phyloP scores from a whole-genome alignment of 2,888 invertebrate species.

The Danaus chrysippus region DNA sequence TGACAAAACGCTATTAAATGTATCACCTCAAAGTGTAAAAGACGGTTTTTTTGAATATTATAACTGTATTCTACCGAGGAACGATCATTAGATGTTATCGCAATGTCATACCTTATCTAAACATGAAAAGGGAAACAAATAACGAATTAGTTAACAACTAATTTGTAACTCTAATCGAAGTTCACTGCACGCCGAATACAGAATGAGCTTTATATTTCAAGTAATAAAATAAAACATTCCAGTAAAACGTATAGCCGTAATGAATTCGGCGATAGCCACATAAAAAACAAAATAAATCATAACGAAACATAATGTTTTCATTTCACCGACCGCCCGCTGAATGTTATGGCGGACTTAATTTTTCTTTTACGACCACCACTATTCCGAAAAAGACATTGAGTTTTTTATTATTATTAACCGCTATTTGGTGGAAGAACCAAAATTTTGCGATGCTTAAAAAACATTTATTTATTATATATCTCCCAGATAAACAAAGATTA shows the following conservation, averaged over 20 bases:
- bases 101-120: too few species aligned
- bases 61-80: too few species aligned
- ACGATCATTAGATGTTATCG: too few species aligned
- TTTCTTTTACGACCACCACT: constrained; percentile 38
- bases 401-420: constrained; percentile 31
- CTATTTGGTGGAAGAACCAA: constrained; percentile 16
- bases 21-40: too few species aligned
- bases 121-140: neutral
- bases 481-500: too few species aligned
- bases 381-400: constrained; percentile 26
- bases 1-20: too few species aligned
- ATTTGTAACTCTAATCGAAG: neutral
- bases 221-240: constrained; percentile 5
- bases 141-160: neutral
- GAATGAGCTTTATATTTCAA: constrained; percentile 3
- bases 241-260: constrained; percentile 14
- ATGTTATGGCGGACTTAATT: constrained; percentile 40
- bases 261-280: constrained; percentile 27
- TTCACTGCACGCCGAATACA: neutral
- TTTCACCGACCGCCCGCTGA: constrained; percentile 31
- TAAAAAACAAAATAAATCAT: constrained; percentile 37
- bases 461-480: neutral
- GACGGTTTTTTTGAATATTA: too few species aligned
- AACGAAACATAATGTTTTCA: constrained; percentile 39
- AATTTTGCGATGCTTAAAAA: constrained; percentile 6